Percentiles rank a stretch among this genome's conserved stretches.
Conservation (phyloP, 2,113 vertebrate species). For the Himantopus leucocephalus region DNA sequence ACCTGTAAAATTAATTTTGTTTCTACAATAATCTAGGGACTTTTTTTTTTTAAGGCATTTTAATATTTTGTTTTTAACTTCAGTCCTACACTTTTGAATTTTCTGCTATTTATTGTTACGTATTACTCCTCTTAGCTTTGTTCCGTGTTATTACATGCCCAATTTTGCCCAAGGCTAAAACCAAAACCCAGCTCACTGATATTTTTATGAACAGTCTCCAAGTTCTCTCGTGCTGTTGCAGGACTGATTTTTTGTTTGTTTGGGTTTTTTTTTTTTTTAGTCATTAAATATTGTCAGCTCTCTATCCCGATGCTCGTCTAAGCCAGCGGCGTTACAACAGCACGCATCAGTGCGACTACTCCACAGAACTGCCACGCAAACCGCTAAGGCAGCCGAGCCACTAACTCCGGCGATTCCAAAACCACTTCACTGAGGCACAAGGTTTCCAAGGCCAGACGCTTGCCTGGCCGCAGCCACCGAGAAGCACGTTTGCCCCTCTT, state of each 20-base stretch:
- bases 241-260: too few relatives aligned
- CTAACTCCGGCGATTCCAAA: accelerated
- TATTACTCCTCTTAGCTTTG: not conserved
- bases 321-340: not conserved
- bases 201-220: not conserved
- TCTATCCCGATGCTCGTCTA: accelerated
- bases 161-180: not conserved
- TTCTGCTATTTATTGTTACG: not conserved
- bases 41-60: not conserved
- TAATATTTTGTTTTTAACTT: not conserved
- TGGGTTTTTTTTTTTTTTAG: not conserved
- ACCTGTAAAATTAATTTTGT: not conserved
- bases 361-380: accelerated
- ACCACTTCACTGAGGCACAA: accelerated
- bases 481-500: not conserved
- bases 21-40: not conserved
- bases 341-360: accelerated
- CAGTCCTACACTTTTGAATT: not conserved
- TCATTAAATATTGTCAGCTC: not conserved
- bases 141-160: accelerated
- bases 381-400: accelerated
- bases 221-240: not conserved
- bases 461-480: too few relatives aligned
- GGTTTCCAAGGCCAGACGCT: too few relatives aligned
- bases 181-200: not conserved